Evolutionary conservation across 1,140 invertebrate species (phyloP), one percentile per base, ranked within the genome.

Genomic region (Sitophilus oryzae): DNA sequence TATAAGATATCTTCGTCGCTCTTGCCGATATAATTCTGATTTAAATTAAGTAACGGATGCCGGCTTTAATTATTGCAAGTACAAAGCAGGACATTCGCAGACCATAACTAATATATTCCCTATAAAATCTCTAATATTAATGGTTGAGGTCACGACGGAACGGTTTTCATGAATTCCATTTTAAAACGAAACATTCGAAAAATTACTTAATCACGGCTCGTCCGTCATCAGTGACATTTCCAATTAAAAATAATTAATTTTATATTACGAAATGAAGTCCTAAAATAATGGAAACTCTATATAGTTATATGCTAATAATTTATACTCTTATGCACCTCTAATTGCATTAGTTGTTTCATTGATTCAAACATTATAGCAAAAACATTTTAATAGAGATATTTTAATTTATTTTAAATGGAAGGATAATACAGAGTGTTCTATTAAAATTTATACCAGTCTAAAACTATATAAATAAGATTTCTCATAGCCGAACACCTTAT

Each of bases 21-120:
- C 25, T 30, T 30, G 5, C 25, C 25, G 25, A 30, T 30, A 30
- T 30, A 30, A 30, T 30, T 30, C 11, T 11, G 25, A 30, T 30
- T 30, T 11, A 30, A 30, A 30, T 30, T 30, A 30, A 30, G 11
- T 30, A 30, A 30, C 25, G 25, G 25, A 30, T 30, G 25, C 25
- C 25, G 25, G 25, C 25, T 30, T 30, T 30, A 30, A 30, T 30
- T 30, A 30, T 61, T 46, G 47, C 54, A 30, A 56, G 54, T 60
- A 61, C 57, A 46, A 52, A 60, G 61, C 63, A 64, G 65, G 65
- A 65, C 61, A 66, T 44, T 63, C 61, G 59, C 56, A 59, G 25
- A 66, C 59, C 65, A 66, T 61, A 66, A 65, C 65, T 64, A 65
- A 66, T 66, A 63, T 66, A 66, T 66, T 66, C 65, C 53, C 61